Conservation (phyloP, 1,140 invertebrate species). For the Meloidogyne floridensis region DNA sequence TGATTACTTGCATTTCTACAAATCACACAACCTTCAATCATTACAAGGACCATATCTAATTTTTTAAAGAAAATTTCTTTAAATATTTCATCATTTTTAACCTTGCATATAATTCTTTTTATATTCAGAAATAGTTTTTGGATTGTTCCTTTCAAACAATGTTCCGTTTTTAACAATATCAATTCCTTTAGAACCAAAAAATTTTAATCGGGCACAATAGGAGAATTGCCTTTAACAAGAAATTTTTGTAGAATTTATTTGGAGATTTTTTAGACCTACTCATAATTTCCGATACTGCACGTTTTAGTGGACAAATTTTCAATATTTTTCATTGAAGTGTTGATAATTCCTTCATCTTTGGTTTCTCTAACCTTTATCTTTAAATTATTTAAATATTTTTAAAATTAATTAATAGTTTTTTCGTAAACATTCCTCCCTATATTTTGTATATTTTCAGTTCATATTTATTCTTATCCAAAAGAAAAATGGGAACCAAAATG, state of each 20-base stretch:
- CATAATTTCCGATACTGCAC: neutral
- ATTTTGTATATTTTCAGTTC: no score
- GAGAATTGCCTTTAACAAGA: neutral
- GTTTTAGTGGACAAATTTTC: neutral
- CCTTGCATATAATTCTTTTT: slow-evolving; percentile 5
- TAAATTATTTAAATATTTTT: no score
- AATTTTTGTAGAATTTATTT: neutral
- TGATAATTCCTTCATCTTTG: no score
- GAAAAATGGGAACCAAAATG: no score
- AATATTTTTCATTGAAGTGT: no score
- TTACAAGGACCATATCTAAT: neutral
- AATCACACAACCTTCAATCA: slow-evolving; percentile 4
- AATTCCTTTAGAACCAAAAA: neutral
- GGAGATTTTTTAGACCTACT: neutral
- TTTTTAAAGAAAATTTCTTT: neutral
- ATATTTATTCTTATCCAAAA: no score
- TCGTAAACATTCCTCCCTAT: no score
- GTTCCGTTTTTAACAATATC: neutral
- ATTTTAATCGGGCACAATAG: neutral
- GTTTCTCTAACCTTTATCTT: no score
- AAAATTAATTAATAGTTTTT: no score
- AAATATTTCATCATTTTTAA: neutral
- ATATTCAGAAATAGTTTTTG: neutral
- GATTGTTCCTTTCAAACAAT: neutral
- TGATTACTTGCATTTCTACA: neutral